phyloP scores from a whole-genome alignment of 2,888 invertebrate species.

The Erebia ligea region DNA sequence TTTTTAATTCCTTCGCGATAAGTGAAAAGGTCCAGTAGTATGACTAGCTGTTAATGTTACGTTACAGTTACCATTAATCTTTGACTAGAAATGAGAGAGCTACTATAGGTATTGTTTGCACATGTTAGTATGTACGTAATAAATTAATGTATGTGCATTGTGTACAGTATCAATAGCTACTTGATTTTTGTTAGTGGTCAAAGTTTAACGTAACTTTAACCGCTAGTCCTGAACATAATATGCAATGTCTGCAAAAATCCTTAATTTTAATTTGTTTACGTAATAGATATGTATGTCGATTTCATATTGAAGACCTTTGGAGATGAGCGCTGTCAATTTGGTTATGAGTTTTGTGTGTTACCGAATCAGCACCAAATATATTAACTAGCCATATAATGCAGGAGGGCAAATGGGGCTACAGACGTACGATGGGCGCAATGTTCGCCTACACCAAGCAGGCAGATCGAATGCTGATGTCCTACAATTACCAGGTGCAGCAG shows the following conservation, averaged over 20 bases:
- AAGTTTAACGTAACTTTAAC: no score
- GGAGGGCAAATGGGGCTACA: conserved; percentile 83
- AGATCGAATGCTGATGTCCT: conserved; percentile 81
- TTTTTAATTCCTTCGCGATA: no score
- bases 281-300: background rate
- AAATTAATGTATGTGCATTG: no score
- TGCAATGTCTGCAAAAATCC: background rate
- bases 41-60: no score
- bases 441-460: conserved; percentile 81
- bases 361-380: conserved; percentile 21
- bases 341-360: background rate
- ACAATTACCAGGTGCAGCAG: conserved; percentile 82
- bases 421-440: conserved; percentile 81
- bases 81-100: no score
- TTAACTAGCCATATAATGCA: conserved; percentile 64
- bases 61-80: no score
- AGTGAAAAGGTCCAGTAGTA: no score
- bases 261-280: background rate
- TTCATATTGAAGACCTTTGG: background rate
- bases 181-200: no score
- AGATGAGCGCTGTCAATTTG: conserved; percentile 1
- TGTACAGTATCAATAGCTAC: no score
- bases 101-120: no score
- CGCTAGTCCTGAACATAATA: no score
- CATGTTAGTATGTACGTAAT: no score